These are phyloP conservation scores for Ochotona princeps DNA, from an alignment of 2,113 vertebrate species.

Conservation along the genomic window DNA sequence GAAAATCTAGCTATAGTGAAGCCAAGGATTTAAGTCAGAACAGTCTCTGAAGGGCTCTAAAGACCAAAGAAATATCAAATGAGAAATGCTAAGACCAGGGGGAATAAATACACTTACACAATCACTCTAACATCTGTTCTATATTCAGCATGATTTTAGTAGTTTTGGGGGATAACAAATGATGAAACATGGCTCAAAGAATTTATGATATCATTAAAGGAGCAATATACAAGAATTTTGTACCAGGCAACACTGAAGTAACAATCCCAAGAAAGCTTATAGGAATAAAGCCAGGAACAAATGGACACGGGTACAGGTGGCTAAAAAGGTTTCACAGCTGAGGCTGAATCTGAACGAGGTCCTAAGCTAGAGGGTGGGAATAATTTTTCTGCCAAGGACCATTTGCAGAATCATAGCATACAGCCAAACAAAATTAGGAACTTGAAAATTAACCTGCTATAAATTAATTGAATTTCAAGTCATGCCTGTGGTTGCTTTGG, in stretches of 20 bases:
- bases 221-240: neutral
- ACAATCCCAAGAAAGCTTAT: neutral
- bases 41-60: neutral
- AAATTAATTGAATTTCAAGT: no score
- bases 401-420: no score
- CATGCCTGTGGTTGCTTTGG: no score
- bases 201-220: neutral
- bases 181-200: neutral
- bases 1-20: constrained; percentile 12
- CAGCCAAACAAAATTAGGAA: no score
- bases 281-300: neutral
- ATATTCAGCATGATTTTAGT: constrained; percentile 1
- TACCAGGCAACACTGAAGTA: neutral
- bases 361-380: neutral
- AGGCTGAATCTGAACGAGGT: neutral
- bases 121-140: constrained; percentile 8
- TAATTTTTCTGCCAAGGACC: no score
- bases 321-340: neutral
- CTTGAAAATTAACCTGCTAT: no score
- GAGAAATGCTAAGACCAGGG: constrained; percentile 14
- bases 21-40: neutral
- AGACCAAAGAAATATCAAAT: constrained; percentile 28
- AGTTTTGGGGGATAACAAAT: neutral
- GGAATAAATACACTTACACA: neutral
- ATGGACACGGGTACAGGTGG: neutral